Evolutionary conservation across 2,113 vertebrate species (phyloP).

Genomic region (Chaetodon auriga): DNA sequence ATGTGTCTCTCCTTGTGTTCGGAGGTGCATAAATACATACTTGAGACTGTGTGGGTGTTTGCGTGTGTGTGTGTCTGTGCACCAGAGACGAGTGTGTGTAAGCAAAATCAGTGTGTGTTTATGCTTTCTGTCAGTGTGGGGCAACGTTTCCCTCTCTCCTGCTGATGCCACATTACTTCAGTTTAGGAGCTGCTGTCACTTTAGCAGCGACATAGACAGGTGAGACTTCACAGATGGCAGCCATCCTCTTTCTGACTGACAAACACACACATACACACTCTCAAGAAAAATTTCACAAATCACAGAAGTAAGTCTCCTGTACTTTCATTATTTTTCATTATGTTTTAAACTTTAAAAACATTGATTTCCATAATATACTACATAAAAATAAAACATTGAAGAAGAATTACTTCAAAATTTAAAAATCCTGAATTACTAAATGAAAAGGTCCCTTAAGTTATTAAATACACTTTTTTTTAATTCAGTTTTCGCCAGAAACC

Average conservation of each 20-base stretch:
- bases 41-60: constrained; percentile 39
- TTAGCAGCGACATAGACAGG: constrained; percentile 34
- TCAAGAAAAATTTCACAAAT: background rate
- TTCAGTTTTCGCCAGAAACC: no score
- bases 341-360: background rate
- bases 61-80: constrained; percentile 48
- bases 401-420: background rate
- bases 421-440: background rate
- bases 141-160: constrained; percentile 51
- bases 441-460: background rate
- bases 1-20: constrained; percentile 35
- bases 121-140: constrained; percentile 72
- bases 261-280: constrained; percentile 20
- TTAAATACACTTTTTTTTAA: background rate
- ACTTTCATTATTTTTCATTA: background rate
- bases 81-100: constrained; percentile 45
- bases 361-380: background rate
- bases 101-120: constrained; percentile 79
- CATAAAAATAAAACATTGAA: background rate
- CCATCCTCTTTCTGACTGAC: constrained; percentile 13
- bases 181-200: constrained; percentile 68
- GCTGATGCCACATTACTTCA: constrained; percentile 61
- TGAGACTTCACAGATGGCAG: constrained; percentile 59
- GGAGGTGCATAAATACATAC: constrained; percentile 39
- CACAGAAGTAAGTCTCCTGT: background rate